These are phyloP conservation scores for Drosophila barbarae DNA, from an alignment of 2,888 invertebrate species.

Conservation along the genomic window DNA sequence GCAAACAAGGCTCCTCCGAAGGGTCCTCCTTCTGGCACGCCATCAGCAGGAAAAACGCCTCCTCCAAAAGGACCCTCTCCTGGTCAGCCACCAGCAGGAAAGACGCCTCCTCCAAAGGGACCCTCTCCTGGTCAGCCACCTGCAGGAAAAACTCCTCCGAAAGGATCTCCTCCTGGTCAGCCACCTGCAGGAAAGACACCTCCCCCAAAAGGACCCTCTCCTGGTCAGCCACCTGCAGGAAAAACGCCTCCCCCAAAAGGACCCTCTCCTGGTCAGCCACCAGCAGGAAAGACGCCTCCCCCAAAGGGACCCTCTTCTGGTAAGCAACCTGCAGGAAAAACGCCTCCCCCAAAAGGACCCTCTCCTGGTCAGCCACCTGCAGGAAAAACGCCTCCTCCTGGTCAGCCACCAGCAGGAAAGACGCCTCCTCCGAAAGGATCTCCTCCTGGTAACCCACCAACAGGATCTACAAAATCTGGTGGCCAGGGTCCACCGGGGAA, in stretches of 20 bases:
- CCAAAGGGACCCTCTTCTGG: neutral
- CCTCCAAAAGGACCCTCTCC: neutral
- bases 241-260: neutral
- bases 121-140: too few species aligned
- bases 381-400: neutral
- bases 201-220: neutral
- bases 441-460: neutral
- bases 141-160: neutral
- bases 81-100: neutral
- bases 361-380: neutral
- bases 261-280: neutral
- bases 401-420: neutral
- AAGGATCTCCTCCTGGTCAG: neutral
- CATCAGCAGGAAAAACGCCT: neutral
- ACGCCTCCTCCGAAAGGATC: neutral
- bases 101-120: too few species aligned
- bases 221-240: neutral
- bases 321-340: neutral
- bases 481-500: neutral
- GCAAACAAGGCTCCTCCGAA: too few species aligned
- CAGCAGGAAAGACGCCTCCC: neutral
- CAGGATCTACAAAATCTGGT: neutral
- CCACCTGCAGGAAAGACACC: neutral
- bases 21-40: too few species aligned
- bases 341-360: neutral